phyloP scores from a whole-genome alignment of 2,797 vertebrate species.

The Channa striata region DNA sequence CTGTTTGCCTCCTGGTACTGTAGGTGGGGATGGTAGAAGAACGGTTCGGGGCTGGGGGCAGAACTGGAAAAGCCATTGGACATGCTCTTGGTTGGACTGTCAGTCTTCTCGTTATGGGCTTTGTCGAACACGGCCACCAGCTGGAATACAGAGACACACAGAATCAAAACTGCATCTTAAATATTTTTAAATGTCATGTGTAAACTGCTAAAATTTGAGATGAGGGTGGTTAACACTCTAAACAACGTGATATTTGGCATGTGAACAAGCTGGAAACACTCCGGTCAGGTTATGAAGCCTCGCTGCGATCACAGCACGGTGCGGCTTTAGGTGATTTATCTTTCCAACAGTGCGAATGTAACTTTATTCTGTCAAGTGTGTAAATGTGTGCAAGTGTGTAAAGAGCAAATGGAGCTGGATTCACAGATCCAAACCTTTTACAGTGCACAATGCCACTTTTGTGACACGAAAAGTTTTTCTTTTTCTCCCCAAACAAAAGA shows the following conservation, averaged over 20 bases:
- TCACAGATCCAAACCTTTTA: slow-evolving; percentile 45
- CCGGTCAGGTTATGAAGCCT: slow-evolving; percentile 35
- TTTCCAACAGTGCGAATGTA: slow-evolving; percentile 43
- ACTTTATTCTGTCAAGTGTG: slow-evolving; percentile 49
- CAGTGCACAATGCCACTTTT: slow-evolving; percentile 20
- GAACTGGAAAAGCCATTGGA: slow-evolving; percentile 83
- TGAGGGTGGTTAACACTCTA: background rate
- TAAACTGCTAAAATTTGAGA: background rate
- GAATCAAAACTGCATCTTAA: background rate
- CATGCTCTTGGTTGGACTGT: slow-evolving; percentile 72
- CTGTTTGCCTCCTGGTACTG: slow-evolving; percentile 80
- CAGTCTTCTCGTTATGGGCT: slow-evolving; percentile 66
- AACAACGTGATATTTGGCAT: slow-evolving; percentile 34
- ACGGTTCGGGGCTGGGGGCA: slow-evolving; percentile 78
- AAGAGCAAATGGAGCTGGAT: slow-evolving; percentile 35
- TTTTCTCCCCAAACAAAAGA: slow-evolving; percentile 13
- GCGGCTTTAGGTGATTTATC: slow-evolving; percentile 57
- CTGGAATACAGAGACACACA: slow-evolving; percentile 76
- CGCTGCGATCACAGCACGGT: slow-evolving; percentile 41
- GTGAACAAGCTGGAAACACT: slow-evolving; percentile 9
- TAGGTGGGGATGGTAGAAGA: slow-evolving; percentile 86
- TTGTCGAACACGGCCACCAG: slow-evolving; percentile 92
- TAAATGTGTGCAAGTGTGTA: slow-evolving; percentile 7
- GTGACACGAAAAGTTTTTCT: slow-evolving; percentile 6
- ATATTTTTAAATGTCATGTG: background rate